Base-by-base conservation (phyloP, 2,888 invertebrate species). In the Nomada flava region DNA sequence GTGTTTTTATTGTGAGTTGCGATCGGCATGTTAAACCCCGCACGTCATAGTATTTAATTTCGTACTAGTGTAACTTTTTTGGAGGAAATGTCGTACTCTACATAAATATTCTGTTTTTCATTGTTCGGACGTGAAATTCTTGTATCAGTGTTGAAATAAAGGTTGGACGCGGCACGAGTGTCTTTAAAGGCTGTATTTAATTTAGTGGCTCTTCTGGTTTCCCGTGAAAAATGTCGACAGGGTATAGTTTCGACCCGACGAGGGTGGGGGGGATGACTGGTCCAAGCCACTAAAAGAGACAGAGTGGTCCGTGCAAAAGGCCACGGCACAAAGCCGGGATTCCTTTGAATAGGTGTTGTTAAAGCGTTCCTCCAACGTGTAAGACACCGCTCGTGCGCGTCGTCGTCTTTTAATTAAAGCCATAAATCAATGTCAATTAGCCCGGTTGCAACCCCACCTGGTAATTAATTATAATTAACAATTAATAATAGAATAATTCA, bases 381-480 rank as follows among this genome's bases (percentile, higher is more conserved):
- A 90, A 92, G 91, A 91, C 91, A 91, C 55, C 89, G 67, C 20
- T 36, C 57, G 18, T 88, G 86, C 89, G 73, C 79, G 84, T 88
- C 89, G 86, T 88, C 89, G 89, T 89, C 92, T 92, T 36, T 93
- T 93, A 93, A 93, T 93, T 93, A 93, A 93, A 93, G 87, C 89
- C 92, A 93, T 93, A 92, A 93, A 93, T 93, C 93, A 93, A 91
- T 92, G 93, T 93, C 93, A 93, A 93, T 93, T 93, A 93, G 89
- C 76, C 79, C 75, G 82, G 76, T 79, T 84, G 76, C 83, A 77
- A 59, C 72, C 47, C 83, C 79, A 81, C 29, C 79, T 65, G 79
- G 89, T 89, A 88, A 91, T 92, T 92, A 92, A 93, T 93, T 93
- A 92, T 91, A 91, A 92, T 93, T 91, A 93, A 93, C 91, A 91